Evolutionary conservation across 2,113 vertebrate genomes (phyloP).

Genomic region (Zosterops lateralis): DNA sequence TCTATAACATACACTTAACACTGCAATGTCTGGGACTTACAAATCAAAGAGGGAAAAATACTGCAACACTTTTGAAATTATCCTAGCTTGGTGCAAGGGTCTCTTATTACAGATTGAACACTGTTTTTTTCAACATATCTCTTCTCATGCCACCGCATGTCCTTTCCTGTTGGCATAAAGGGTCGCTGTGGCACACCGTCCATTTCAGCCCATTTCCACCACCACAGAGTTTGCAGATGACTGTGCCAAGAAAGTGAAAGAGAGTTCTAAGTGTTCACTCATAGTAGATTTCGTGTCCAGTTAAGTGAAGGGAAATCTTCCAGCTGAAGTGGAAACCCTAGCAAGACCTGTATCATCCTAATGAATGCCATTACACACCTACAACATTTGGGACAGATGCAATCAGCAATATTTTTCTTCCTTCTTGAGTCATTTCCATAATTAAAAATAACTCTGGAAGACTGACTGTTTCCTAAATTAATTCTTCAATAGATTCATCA

Average conservation of each 20-base stretch:
- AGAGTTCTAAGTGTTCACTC: not conserved
- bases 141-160: not conserved
- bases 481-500: not conserved
- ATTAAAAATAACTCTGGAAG: not conserved
- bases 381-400: not conserved
- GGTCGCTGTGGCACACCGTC: not conserved
- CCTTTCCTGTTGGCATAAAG: not conserved
- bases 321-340: not conserved
- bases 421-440: not conserved
- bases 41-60: not conserved
- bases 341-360: not conserved
- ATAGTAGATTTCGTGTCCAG: not conserved
- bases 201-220: not conserved
- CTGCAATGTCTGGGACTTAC: not conserved
- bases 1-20: not conserved
- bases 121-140: not conserved
- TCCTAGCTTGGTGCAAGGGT: not conserved
- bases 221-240: not conserved
- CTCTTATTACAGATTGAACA: not conserved
- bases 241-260: not conserved
- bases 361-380: not conserved
- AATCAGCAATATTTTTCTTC: not conserved
- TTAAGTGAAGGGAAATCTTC: not conserved
- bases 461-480: not conserved
- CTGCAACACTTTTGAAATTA: not conserved